Conservation (phyloP, 1,140 invertebrate genomes). For the Metopolophium dirhodum region DNA sequence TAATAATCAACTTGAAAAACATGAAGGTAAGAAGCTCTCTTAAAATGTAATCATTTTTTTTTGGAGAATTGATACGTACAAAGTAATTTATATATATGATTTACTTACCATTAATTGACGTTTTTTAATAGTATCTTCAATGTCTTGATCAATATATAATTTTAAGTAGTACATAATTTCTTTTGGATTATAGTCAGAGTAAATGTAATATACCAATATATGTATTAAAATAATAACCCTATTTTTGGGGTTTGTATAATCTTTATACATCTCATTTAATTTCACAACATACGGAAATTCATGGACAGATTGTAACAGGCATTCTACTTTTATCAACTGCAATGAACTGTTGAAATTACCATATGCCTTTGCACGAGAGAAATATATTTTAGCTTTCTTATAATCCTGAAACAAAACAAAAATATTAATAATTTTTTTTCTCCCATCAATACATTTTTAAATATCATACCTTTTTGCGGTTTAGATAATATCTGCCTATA, state of each 20-base stretch:
- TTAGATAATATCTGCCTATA: slow-evolving; percentile 48
- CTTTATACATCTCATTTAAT: slow-evolving; percentile 29
- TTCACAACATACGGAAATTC: not conserved
- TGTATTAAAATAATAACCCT: slow-evolving; percentile 26
- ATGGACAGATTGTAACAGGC: slow-evolving; percentile 6
- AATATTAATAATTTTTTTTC: not conserved
- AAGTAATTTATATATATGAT: not conserved
- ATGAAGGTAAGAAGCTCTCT: too few species aligned
- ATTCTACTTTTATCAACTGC: slow-evolving; percentile 36
- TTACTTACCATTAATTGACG: slow-evolving; percentile 22
- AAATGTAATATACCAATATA: slow-evolving; percentile 10
- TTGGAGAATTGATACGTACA: not conserved
- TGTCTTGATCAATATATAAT: slow-evolving; percentile 38
- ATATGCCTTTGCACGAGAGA: slow-evolving; percentile 9
- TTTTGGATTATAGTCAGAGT: slow-evolving; percentile 10
- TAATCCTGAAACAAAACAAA: slow-evolving; percentile 7
- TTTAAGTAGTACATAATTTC: not conserved
- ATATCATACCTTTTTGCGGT: not conserved
- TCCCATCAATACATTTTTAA: not conserved
- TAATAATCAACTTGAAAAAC: too few species aligned
- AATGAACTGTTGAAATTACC: slow-evolving; percentile 18
- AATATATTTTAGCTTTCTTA: slow-evolving; percentile 29
- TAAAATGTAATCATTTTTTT: too few species aligned
- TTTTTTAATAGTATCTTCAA: slow-evolving; percentile 29
- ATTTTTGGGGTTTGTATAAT: not conserved